phyloP scores from a whole-genome alignment of 2,797 vertebrate species.

The Ptychobarbus kaznakovi region DNA sequence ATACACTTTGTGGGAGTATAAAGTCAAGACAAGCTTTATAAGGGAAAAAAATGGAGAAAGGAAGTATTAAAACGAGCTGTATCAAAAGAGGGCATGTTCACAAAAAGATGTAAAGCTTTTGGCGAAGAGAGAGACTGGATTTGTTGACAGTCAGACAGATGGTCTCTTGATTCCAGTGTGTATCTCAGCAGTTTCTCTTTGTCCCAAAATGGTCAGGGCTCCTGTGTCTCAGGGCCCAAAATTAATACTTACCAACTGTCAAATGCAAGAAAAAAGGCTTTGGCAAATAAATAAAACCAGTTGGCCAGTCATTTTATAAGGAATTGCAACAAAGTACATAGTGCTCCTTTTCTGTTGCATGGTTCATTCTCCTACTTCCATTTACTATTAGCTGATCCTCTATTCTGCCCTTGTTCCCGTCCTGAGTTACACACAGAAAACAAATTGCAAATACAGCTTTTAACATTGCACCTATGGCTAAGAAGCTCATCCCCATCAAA shows the following conservation, averaged over 20 bases:
- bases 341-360: constrained; percentile 1
- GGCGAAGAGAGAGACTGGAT: not conserved
- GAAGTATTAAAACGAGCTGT: not conserved
- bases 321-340: not conserved
- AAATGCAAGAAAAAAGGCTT: not conserved
- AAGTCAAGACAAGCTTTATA: not conserved
- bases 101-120: constrained; percentile 5
- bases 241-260: not conserved
- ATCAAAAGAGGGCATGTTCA: not conserved
- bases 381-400: not conserved
- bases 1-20: not conserved
- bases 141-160: not conserved
- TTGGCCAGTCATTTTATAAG: not conserved
- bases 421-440: not conserved
- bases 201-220: not conserved
- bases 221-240: not conserved
- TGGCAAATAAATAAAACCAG: not conserved
- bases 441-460: not conserved
- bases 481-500: not conserved
- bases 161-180: not conserved
- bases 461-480: not conserved
- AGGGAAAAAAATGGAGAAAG: not conserved
- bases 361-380: not conserved
- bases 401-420: not conserved
- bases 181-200: constrained; percentile 1